These are phyloP conservation scores for Coelinius sp. DNA, from an alignment of 2,888 invertebrate species.

Conservation along the genomic window DNA sequence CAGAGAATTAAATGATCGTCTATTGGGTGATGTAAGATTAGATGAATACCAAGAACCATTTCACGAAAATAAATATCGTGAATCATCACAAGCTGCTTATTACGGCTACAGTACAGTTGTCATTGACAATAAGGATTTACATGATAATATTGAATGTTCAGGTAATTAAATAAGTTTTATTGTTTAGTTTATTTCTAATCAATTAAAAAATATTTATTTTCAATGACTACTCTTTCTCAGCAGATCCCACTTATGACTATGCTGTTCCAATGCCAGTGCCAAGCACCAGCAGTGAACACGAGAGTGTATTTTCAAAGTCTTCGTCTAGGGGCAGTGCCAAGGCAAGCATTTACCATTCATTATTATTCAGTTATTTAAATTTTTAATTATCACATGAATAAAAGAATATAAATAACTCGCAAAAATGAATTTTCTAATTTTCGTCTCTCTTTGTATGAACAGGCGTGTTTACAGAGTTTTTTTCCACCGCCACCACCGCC, in stretches of 20 bases:
- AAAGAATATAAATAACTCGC: conserved; percentile 6
- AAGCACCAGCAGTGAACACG: conserved; percentile 69
- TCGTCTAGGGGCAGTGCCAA: conserved; percentile 69
- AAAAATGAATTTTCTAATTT: conserved; percentile 29
- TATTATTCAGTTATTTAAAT: conserved; percentile 14
- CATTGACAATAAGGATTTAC: conserved; percentile 70
- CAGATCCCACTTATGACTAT: conserved; percentile 70
- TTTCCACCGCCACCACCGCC: conserved; percentile 69
- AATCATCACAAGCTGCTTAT: conserved; percentile 67
- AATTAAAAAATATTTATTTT: conserved; percentile 9
- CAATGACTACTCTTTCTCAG: conserved; percentile 40
- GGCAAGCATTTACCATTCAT: conserved; percentile 53
- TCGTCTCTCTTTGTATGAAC: conserved; percentile 30
- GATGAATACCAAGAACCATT: conserved; percentile 70
- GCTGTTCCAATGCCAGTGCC: conserved; percentile 69
- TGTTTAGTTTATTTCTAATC: not conserved
- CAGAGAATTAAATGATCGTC: conserved; percentile 67
- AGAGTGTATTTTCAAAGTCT: conserved; percentile 69
- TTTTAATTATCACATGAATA: not conserved
- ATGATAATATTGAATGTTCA: conserved; percentile 69
- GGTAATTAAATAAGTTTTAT: conserved; percentile 53
- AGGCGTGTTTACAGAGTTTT: conserved; percentile 70
- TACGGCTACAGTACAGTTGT: conserved; percentile 70
- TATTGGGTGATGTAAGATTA: conserved; percentile 67
- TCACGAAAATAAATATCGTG: conserved; percentile 68